Evolutionary conservation across 2,888 invertebrate species (phyloP).

Genomic region (Listrodromus nycthemerus): DNA sequence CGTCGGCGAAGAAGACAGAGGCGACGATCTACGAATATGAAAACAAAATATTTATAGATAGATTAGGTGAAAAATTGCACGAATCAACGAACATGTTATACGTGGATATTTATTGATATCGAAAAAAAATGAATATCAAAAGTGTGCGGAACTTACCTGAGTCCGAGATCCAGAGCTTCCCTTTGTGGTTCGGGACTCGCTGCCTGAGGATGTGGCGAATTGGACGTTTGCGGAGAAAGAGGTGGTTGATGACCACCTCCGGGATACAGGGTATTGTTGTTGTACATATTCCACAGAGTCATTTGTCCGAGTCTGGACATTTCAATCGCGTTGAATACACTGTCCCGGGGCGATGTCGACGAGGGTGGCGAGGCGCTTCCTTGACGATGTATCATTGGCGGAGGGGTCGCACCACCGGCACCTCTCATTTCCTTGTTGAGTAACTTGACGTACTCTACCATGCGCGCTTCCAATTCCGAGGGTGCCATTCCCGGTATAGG

Average conservation of each 20-base stretch:
- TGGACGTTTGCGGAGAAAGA: constrained; percentile 85
- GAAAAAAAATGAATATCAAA: too few relatives aligned
- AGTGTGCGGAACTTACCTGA: constrained; percentile 75
- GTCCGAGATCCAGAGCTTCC: constrained; percentile 93
- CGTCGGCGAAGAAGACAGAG: constrained; percentile 84
- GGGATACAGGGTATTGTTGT: constrained; percentile 85
- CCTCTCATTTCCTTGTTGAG: constrained; percentile 86
- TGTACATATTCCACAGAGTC: constrained; percentile 93
- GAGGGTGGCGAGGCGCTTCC: constrained; percentile 83
- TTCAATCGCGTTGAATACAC: constrained; percentile 89
- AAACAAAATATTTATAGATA: constrained; percentile 4
- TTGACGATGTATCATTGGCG: constrained; percentile 83
- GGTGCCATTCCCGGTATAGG: constrained; percentile 88
- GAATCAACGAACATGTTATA: too few relatives aligned
- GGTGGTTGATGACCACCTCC: constrained; percentile 79
- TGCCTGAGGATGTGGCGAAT: constrained; percentile 83
- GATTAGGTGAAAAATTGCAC: neutral
- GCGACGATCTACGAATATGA: constrained; percentile 77
- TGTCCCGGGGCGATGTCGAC: constrained; percentile 86
- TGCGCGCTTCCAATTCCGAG: constrained; percentile 91
- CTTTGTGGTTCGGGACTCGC: constrained; percentile 87
- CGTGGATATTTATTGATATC: too few relatives aligned
- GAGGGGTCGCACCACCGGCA: constrained; percentile 82
- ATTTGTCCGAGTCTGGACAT: constrained; percentile 88
- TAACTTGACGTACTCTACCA: constrained; percentile 92